Evolutionary conservation across 2,113 vertebrate species (phyloP).

Genomic region (Melanerpes formicivorus): DNA sequence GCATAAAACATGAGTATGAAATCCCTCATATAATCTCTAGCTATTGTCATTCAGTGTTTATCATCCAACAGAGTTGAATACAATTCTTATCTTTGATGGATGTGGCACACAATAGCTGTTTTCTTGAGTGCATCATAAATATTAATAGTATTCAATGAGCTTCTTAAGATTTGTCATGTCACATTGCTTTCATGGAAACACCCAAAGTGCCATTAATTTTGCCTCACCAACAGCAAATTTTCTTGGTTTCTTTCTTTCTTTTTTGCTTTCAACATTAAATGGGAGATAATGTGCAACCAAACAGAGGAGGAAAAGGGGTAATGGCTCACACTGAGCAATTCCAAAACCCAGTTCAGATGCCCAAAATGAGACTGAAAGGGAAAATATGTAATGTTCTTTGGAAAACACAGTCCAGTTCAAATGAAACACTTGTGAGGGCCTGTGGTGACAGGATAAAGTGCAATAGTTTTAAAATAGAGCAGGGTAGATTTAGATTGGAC

Average conservation of each 20-base stretch:
- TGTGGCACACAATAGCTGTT: constrained; percentile 50
- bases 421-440: neutral
- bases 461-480: too few relatives aligned
- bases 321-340: constrained; percentile 8
- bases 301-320: neutral
- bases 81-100: constrained; percentile 67
- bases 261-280: neutral
- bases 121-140: constrained; percentile 70
- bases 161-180: constrained; percentile 62
- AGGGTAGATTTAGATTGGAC: too few relatives aligned
- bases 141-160: constrained; percentile 66
- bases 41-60: constrained; percentile 69
- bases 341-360: neutral
- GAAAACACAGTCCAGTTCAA: constrained; percentile 23
- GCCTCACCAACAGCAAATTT: neutral
- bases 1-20: constrained; percentile 33
- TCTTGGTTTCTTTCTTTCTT: neutral
- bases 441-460: too few relatives aligned
- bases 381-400: neutral
- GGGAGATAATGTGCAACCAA: neutral
- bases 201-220: constrained; percentile 23
- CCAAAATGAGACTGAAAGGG: constrained; percentile 20
- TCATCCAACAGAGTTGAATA: constrained; percentile 46
- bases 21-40: constrained; percentile 52
- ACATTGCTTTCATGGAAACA: constrained; percentile 48